Conservation (phyloP, 2,797 vertebrate genomes). For the Danio aesculapii region DNA sequence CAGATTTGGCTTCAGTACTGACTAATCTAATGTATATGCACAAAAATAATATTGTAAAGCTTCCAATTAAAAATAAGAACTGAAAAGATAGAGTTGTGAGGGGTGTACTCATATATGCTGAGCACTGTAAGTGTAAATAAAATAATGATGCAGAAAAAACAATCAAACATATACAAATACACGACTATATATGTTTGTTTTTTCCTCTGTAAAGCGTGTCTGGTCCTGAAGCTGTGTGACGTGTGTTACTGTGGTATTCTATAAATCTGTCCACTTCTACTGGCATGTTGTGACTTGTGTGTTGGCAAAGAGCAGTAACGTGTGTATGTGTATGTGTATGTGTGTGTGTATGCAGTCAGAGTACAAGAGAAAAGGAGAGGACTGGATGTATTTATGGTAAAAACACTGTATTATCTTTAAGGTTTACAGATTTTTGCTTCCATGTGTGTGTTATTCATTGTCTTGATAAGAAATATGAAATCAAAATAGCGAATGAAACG, state of each 20-base stretch:
- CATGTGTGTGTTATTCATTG: not conserved
- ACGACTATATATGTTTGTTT: not conserved
- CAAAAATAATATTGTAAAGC: too few species aligned
- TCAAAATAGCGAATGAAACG: not conserved
- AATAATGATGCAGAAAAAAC: too few species aligned
- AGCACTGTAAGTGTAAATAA: too few species aligned
- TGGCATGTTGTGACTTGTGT: constrained; percentile 32
- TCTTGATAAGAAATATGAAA: not conserved
- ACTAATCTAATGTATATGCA: too few species aligned
- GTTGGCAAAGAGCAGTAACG: not conserved
- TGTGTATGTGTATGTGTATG: not conserved
- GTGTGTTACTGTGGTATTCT: constrained; percentile 23
- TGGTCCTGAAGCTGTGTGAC: constrained; percentile 36
- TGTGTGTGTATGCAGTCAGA: not conserved
- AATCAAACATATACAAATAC: not conserved
- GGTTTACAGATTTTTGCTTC: not conserved
- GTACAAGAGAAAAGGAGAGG: not conserved
- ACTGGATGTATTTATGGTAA: not conserved
- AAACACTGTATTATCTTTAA: not conserved
- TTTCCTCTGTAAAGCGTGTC: not conserved
- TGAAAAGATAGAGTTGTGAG: too few species aligned
- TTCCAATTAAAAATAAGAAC: too few species aligned
- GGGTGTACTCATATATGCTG: too few species aligned
- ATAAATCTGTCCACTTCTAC: constrained; percentile 33
- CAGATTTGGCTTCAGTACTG: too few species aligned